Conservation (phyloP, 1,140 invertebrate species). For the Cherax destructor region DNA sequence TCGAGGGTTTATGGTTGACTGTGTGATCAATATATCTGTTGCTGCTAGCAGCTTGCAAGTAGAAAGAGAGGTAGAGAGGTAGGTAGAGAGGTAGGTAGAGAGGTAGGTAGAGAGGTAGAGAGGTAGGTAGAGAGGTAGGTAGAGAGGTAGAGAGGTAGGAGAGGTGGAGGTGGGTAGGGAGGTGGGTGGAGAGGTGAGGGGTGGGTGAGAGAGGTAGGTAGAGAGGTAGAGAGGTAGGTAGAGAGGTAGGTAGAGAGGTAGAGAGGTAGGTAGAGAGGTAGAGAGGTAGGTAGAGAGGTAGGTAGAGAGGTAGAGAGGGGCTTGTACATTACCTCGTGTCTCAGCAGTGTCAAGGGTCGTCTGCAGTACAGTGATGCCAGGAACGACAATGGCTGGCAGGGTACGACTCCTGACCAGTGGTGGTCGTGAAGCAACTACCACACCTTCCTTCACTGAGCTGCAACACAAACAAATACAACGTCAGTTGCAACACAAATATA, state of each 20-base stretch:
- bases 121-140: neutral
- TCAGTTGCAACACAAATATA: no score
- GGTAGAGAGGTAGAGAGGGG: no score
- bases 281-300: no score
- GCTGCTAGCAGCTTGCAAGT: no score
- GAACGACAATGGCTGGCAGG: slow-evolving; percentile 91
- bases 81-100: no score
- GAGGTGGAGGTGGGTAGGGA: neutral
- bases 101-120: no score
- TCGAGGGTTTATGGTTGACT: no score
- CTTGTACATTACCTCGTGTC: slow-evolving; percentile 41
- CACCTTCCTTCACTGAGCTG: slow-evolving; percentile 66
- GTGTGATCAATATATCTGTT: no score
- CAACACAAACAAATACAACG: neutral
- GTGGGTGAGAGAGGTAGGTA: neutral
- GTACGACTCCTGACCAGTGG: slow-evolving; percentile 89
- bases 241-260: no score
- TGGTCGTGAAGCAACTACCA: slow-evolving; percentile 75
- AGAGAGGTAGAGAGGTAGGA: neutral
- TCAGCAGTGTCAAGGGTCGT: slow-evolving; percentile 80
- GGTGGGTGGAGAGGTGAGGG: neutral
- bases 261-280: no score
- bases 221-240: neutral
- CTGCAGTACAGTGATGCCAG: slow-evolving; percentile 88
- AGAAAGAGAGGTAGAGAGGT: no score